Evolutionary conservation across 2,113 vertebrate genomes (phyloP), one percentile per base, ranked within the genome.

Genomic region (Coracopsis vasa): DNA sequence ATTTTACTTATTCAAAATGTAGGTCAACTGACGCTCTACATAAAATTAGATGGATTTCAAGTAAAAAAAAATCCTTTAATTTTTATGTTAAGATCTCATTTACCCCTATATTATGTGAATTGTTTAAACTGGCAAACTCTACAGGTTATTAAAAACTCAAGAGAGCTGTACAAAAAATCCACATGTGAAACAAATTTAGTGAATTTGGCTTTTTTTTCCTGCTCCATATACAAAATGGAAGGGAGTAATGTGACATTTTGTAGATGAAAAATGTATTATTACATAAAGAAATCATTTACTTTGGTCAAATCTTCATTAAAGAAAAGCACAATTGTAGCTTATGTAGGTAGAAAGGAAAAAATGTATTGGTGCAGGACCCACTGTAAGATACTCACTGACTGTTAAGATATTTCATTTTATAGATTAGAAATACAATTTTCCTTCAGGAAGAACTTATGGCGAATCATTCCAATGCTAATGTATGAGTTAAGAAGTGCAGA

Each of bases 71-170:
- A 72, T 87, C 39, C 25, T 90, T 92, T 93, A 31, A 60, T 88
- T 92, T 97, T 77, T 15, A 51, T 70, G 44, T 89, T 95, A 86
- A 90, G 67, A 78, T 79, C 61, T 11, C 33, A 91, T 90, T 92
- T 72, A 65, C 44, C 16, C 53, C 21, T 28, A 74, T 66, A 74
- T 85, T 94, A 83, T 44, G 65, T 77, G 45, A 73, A 56, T 47
- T 4, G 31, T 82, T 60, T 42, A 83, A 83, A 74, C 1, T 53
- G 54, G 17, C 12, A 64, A 6, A 35, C 16, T 53, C 48, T 80
- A 48, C 21, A 13, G 1, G 7, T 69, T 50, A 42, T n/a, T 70
- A n/a, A 44, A 53, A 86, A 86, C 33, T 35, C 2, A 67, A 51
- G 12, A 35, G 1, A 73, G 2, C 9, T 48, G 7, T 47, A 42